These are phyloP conservation scores for Alauda arvensis DNA, from an alignment of 2,797 vertebrate species.

Conservation along the genomic window DNA sequence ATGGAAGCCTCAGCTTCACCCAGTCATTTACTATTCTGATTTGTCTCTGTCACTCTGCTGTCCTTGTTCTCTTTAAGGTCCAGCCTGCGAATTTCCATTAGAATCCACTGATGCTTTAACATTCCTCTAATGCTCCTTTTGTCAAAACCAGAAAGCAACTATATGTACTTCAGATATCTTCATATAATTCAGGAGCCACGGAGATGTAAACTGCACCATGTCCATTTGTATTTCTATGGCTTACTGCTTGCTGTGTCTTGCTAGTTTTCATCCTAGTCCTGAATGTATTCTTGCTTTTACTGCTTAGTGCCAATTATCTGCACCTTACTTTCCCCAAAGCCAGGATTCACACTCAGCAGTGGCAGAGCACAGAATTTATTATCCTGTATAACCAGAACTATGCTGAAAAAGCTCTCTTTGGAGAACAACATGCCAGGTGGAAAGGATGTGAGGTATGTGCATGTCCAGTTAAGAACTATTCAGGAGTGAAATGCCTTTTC, in stretches of 20 bases:
- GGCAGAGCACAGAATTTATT: not conserved
- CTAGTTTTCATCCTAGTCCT: not conserved
- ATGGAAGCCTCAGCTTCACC: not conserved
- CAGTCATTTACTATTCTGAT: not conserved
- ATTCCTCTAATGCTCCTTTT: not conserved
- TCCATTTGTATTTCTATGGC: accelerated
- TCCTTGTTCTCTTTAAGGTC: not conserved
- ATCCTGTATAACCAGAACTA: not conserved
- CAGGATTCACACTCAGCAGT: not conserved
- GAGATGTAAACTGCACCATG: not conserved
- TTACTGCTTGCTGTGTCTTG: not conserved
- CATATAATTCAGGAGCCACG: not conserved
- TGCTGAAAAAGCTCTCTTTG: not conserved
- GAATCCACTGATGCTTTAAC: not conserved
- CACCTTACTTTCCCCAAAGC: not conserved
- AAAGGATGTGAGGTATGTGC: not conserved
- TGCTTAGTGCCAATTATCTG: not conserved
- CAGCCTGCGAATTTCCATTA: not conserved
- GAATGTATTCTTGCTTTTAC: not conserved
- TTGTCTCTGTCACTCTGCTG: not conserved
- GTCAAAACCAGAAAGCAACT: not conserved
- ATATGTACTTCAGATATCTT: not conserved
- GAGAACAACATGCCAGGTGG: not conserved
- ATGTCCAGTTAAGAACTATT: not conserved
- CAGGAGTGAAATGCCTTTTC: not conserved